A percentile compares a stretch with the other conserved stretches of the same genome.
Conservation (phyloP, 2,113 vertebrate species). For the Morone chrysops region DNA sequence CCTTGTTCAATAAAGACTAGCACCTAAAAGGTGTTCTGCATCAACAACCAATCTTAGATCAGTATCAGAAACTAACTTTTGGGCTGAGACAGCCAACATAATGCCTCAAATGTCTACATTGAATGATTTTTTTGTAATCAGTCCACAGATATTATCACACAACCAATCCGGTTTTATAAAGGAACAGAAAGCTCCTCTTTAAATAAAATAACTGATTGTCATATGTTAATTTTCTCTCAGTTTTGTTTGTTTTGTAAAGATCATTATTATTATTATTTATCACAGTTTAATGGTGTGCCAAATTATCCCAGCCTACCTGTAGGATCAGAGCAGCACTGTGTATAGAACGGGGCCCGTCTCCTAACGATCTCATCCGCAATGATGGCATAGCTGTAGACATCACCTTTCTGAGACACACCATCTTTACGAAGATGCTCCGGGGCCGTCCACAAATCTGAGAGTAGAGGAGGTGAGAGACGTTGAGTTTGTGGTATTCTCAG, state of each 20-base stretch:
- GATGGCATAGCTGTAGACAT: conserved; percentile 95
- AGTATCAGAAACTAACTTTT: no score
- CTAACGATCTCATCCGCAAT: conserved; percentile 95
- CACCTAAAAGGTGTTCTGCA: no score
- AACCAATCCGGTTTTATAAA: not conserved
- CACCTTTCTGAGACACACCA: conserved; percentile 94
- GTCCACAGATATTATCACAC: not conserved
- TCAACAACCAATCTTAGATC: not conserved
- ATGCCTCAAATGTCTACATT: not conserved
- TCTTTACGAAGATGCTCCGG: conserved; percentile 92
- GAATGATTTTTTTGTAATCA: not conserved
- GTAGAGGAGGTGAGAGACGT: conserved; percentile 1
- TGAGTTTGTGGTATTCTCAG: not conserved
- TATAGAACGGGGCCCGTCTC: conserved; percentile 89
- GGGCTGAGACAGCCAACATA: not conserved
- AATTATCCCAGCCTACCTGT: conserved; percentile 66
- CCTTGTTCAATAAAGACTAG: no score
- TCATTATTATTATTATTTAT: not conserved
- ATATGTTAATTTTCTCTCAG: not conserved
- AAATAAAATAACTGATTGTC: not conserved
- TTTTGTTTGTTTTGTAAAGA: not conserved
- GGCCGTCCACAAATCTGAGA: conserved; percentile 93
- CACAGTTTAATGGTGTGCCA: no score
- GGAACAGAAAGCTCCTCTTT: not conserved
- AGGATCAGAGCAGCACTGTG: conserved; percentile 70